Evolutionary conservation across 2,113 vertebrate genomes (phyloP), one percentile per base, ranked within the genome.

Genomic region (Oncorhynchus kisutch): DNA sequence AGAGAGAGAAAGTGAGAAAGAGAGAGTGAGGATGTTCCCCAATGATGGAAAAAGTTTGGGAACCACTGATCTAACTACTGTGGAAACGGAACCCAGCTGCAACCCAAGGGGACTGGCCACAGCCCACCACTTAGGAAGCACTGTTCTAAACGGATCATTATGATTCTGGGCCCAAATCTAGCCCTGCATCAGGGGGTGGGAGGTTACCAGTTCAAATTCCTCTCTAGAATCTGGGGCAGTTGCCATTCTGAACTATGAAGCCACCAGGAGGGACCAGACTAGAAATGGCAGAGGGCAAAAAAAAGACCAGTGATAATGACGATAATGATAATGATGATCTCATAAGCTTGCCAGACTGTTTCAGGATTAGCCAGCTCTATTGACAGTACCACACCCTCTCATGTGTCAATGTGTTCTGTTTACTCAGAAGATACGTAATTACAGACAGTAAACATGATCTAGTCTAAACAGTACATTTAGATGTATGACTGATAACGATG

Each of bases 141-240:
- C 9, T 45, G 39, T 45, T 9, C 9, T 45, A 74, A 67, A 84
- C 77, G 82, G 67, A 76, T 77, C 68, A 70, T 80, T 79, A 2
- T 27, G 39, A 84, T 67, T 73, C 82, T 59, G 85, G 85, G 86
- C 82, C 75, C 72, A 20, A 68, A 68, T 81, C 81, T 86, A 84
- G 78, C 81, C 34, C 64, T 79, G 66, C 66, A 67, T 29, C 27
- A 18, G 66, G 3, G 66, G 16, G 76, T 82, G 71, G 84, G 74
- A 60, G 81, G 70, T 82, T 80, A 80, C 72, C 54, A 80, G 78
- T 80, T 62, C 72, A 83, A 64, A 90, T 89, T 91, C 90, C 86
- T 85, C 29, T 76, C 75, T n/a, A 78, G 81, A 79, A 79, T 90
- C 87, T 86, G 88, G 87, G 84, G 78, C 78, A 31, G 48, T 49